phyloP scores from a whole-genome alignment of 2,797 vertebrate species.

The Clarias laeviceps region DNA sequence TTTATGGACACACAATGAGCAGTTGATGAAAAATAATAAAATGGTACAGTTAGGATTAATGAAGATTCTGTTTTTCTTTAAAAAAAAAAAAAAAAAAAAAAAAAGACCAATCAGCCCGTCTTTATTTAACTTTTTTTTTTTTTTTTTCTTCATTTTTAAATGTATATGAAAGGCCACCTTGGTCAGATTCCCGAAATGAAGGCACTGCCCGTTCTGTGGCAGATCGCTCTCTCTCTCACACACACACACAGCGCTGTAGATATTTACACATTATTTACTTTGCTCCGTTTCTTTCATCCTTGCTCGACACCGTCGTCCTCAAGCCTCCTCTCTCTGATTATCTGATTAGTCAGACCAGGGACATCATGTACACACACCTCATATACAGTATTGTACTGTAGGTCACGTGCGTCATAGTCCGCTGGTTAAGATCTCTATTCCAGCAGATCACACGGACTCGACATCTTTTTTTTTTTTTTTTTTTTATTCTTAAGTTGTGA shows the following conservation, averaged over 20 bases:
- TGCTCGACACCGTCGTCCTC: conserved; percentile 36
- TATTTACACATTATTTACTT: conserved; percentile 3
- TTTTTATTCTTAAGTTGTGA: neutral
- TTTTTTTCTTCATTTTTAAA: conserved; percentile 41
- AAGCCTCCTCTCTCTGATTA: conserved; percentile 45
- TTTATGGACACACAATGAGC: conserved; percentile 12
- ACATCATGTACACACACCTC: neutral
- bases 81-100: conserved; percentile 18
- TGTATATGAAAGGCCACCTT: conserved; percentile 59
- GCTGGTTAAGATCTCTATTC: conserved; percentile 49
- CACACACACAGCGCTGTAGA: conserved; percentile 29
- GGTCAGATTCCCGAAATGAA: conserved; percentile 59
- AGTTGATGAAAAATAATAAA: conserved; percentile 30
- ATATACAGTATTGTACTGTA: conserved; percentile 1
- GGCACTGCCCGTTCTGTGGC: conserved; percentile 62
- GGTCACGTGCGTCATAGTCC: conserved; percentile 30
- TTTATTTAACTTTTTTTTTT: conserved; percentile 37
- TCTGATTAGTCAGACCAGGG: conserved; percentile 45
- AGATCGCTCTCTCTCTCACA: conserved; percentile 36
- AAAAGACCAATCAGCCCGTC: conserved; percentile 51
- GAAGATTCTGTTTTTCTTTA: conserved; percentile 39
- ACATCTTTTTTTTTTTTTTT: neutral
- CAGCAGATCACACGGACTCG: neutral
- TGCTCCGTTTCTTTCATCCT: neutral
- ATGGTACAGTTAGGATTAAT: conserved; percentile 41